These are phyloP conservation scores for Thalassophryne amazonica DNA, from an alignment of 2,797 vertebrate genomes.

Conservation along the genomic window DNA sequence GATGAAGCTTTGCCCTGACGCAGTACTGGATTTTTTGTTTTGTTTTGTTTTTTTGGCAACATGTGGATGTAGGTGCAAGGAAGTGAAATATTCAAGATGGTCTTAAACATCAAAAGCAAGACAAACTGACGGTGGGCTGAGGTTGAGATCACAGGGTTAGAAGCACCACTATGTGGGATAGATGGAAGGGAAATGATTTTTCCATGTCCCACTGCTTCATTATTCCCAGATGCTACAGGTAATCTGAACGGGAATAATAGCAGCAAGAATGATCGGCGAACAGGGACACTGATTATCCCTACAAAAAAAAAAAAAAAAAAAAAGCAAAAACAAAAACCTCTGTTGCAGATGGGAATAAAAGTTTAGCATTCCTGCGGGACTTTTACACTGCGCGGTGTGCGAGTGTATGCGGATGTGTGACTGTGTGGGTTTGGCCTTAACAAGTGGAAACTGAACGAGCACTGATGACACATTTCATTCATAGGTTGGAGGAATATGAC, in stretches of 20 bases:
- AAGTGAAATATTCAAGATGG: constrained; percentile 70
- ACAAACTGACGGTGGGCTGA: constrained; percentile 46
- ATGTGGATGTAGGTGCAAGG: constrained; percentile 48
- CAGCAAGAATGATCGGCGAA: constrained; percentile 53
- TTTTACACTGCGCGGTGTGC: constrained; percentile 21
- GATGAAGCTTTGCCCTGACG: constrained; percentile 26
- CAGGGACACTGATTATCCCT: constrained; percentile 62
- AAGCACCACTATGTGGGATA: constrained; percentile 41
- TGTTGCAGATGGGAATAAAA: constrained; percentile 54
- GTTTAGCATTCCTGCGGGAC: constrained; percentile 52
- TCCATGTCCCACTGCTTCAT: constrained; percentile 67
- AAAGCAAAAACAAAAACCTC: constrained; percentile 24
- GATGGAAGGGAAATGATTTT: constrained; percentile 68
- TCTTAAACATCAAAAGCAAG: constrained; percentile 55
- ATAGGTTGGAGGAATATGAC: constrained; percentile 10
- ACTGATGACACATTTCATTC: constrained; percentile 40
- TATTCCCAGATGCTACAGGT: constrained; percentile 75
- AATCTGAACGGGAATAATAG: constrained; percentile 65
- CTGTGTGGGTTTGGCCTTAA: constrained; percentile 13
- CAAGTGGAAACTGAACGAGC: constrained; percentile 35
- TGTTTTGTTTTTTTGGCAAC: constrained; percentile 46
- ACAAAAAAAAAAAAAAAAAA: constrained; percentile 10
- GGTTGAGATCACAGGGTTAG: constrained; percentile 46
- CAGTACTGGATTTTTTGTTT: constrained; percentile 15
- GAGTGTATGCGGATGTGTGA: constrained; percentile 36